Conservation (phyloP, 2,888 invertebrate species). For the Sturmia bella region DNA sequence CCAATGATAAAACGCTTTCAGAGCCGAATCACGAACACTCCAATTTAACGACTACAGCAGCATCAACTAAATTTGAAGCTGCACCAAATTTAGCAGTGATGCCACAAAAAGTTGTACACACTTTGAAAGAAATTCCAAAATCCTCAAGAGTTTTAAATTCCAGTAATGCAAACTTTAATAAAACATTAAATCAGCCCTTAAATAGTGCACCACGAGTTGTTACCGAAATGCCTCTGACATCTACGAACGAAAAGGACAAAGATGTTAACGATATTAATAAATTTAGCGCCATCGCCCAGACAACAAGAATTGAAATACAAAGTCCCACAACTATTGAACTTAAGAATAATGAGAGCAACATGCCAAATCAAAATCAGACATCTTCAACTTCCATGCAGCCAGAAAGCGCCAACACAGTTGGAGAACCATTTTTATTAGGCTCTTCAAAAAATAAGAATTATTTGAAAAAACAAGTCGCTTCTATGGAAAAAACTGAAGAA, state of each 20-base stretch:
- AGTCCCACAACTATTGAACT: not conserved
- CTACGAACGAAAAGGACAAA: slow-evolving; percentile 6
- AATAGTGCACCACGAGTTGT: not conserved
- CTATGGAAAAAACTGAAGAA: not conserved
- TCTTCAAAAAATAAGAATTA: not conserved
- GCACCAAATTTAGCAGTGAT: slow-evolving; percentile 71
- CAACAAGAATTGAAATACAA: slow-evolving; percentile 10
- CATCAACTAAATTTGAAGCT: slow-evolving; percentile 76
- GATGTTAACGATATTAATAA: not conserved
- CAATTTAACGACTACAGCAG: slow-evolving; percentile 39
- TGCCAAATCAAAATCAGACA: not conserved
- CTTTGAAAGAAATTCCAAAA: slow-evolving; percentile 17
- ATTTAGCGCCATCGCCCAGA: not conserved
- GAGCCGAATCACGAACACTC: slow-evolving; percentile 36
- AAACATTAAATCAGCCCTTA: not conserved
- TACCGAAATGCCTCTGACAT: not conserved
- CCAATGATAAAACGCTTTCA: slow-evolving; percentile 28
- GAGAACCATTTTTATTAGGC: not conserved
- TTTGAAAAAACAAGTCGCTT: not conserved
- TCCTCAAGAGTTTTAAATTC: slow-evolving; percentile 35
- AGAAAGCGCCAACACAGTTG: not conserved
- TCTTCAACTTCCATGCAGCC: not conserved
- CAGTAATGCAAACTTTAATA: not conserved
- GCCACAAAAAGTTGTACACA: not conserved
- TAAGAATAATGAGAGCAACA: not conserved